A percentile compares a stretch with the other conserved stretches of the same genome.
These are phyloP conservation scores for Colostygia pectinataria DNA, from an alignment of 2,888 invertebrate species.

Conservation along the genomic window DNA sequence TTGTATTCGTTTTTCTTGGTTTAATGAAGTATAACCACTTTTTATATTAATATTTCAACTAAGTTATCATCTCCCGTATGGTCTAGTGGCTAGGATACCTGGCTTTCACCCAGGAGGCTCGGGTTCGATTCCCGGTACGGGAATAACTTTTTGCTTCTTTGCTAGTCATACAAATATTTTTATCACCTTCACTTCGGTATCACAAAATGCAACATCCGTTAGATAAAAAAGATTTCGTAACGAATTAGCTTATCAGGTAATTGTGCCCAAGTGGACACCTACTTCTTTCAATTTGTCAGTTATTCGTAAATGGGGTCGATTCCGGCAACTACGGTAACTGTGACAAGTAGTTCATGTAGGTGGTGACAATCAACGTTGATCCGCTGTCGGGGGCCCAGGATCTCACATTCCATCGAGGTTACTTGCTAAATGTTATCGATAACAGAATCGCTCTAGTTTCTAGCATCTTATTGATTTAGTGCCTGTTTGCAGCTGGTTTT, in stretches of 20 bases:
- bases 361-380: conserved; percentile 32
- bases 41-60: neutral
- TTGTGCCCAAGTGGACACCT: conserved; percentile 18
- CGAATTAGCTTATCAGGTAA: conserved; percentile 12
- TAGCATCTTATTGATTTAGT: conserved; percentile 9
- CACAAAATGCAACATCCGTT: conserved; percentile 3
- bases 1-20: neutral
- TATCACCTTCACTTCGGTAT: neutral
- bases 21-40: neutral
- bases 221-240: conserved; percentile 10
- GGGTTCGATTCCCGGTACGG: conserved; percentile 89
- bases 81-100: conserved; percentile 88
- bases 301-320: conserved; percentile 29
- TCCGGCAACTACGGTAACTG: conserved; percentile 13
- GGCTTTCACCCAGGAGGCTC: conserved; percentile 89
- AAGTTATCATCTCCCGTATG: conserved; percentile 73
- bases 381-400: conserved; percentile 27
- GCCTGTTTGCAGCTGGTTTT: neutral
- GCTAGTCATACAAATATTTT: neutral
- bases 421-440: conserved; percentile 6
- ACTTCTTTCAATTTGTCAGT: conserved; percentile 32
- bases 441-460: conserved; percentile 29
- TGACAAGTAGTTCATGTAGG: conserved; percentile 28
- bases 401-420: conserved; percentile 21
- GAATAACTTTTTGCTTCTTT: conserved; percentile 52